Evolutionary conservation across 1,140 invertebrate species (phyloP).

Genomic region (Venturia canescens): DNA sequence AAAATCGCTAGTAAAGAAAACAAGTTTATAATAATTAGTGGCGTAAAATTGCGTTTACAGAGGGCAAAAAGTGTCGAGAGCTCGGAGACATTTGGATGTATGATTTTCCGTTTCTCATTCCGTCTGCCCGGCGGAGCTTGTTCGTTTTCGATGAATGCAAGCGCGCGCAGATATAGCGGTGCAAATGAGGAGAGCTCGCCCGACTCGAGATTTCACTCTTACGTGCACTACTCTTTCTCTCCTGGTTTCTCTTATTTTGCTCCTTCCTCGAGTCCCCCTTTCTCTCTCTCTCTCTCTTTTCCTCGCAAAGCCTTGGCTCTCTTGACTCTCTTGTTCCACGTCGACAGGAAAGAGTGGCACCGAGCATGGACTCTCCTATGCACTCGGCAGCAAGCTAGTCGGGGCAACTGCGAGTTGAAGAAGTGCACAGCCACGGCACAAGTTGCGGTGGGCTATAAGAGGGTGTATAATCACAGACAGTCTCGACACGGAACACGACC

Average conservation of each 20-base stretch:
- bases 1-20: neutral
- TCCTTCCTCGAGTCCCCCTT: neutral
- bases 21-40: neutral
- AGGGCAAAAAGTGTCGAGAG: neutral
- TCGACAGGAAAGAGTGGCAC: constrained; percentile 14
- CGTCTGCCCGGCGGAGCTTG: neutral
- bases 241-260: neutral
- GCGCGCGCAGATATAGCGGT: constrained; percentile 2
- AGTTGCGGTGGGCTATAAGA: constrained; percentile 18
- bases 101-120: constrained; percentile 4
- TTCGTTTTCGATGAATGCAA: constrained; percentile 3
- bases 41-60: neutral
- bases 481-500: constrained; percentile 8
- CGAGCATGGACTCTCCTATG: neutral
- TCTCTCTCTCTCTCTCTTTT: neutral
- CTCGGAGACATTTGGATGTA: neutral
- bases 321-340: constrained; percentile 3
- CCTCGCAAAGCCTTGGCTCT: neutral
- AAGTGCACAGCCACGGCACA: constrained; percentile 15
- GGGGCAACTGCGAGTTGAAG: constrained; percentile 10
- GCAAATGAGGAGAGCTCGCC: constrained; percentile 7
- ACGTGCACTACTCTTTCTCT: neutral
- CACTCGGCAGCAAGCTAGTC: constrained; percentile 1
- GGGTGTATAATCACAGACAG: constrained; percentile 24
- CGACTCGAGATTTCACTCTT: constrained; percentile 10